phyloP scores from a whole-genome alignment of 2,113 vertebrate species.

The Phyllopteryx taeniolatus region DNA sequence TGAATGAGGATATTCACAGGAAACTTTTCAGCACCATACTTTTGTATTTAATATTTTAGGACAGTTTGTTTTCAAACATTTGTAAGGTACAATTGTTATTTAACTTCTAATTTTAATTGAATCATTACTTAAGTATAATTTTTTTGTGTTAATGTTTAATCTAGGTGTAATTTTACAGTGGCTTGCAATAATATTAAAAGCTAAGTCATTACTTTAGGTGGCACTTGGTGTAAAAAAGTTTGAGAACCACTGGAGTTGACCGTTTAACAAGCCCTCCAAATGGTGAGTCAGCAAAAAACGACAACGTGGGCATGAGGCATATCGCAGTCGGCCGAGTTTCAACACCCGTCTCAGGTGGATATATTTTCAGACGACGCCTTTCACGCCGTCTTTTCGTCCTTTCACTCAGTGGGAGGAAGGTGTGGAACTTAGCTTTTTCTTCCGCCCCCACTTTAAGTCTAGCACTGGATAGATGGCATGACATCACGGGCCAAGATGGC shows the following conservation, averaged over 20 bases:
- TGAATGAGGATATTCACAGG: no score
- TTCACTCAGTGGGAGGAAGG: conserved; percentile 68
- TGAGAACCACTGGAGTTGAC: neutral
- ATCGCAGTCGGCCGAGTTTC: conserved; percentile 51
- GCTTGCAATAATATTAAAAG: no score
- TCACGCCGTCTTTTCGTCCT: conserved; percentile 68
- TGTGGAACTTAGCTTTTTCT: conserved; percentile 70
- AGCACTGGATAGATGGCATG: conserved; percentile 72
- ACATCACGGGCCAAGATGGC: conserved; percentile 73
- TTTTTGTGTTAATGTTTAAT: no score
- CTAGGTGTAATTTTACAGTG: no score
- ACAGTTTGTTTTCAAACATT: no score
- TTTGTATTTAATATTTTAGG: no score
- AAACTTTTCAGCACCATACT: no score
- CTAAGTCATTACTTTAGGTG: no score
- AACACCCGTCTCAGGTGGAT: conserved; percentile 63
- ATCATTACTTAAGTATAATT: no score
- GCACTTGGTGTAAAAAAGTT: no score
- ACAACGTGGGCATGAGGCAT: conserved; percentile 11
- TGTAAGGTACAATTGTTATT: no score
- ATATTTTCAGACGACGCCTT: conserved; percentile 74
- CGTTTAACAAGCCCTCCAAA: neutral
- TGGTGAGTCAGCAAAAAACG: conserved; percentile 38
- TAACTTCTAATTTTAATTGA: no score
- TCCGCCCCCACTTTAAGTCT: conserved; percentile 65